Evolutionary conservation across 2,797 vertebrate species (phyloP), one percentile per base, ranked within the genome.

Genomic region (Poeciliopsis infans): DNA sequence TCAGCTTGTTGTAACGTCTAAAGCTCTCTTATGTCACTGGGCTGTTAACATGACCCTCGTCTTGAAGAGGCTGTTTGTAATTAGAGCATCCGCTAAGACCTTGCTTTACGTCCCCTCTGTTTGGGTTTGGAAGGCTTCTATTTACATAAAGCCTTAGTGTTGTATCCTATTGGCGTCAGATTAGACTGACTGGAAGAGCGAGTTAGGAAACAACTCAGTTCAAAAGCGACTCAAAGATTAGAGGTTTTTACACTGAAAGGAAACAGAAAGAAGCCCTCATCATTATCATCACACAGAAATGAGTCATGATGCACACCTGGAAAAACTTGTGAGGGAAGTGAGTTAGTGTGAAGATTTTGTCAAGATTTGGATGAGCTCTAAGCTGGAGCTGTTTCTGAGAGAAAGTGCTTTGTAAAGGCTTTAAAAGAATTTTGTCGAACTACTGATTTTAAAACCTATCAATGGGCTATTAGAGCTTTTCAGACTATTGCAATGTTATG

Each of bases 51-150:
- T 74, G 74, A 87, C 51, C 77, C 73, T 36, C 53, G 25, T 81
- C n/a, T 68, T 2, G 5, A 79, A 79, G 68, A 45, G 69, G 28
- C 55, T 82, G 51, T 87, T 83, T 28, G 85, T 83, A 82, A 81
- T 76, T 78, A 79, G 51, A 81, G 68, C 45, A 23, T 49, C 47
- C 66, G 46, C 41, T 5, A 0, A 66, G 72, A 43, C 49, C 80
- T 92, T 81, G 78, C 76, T n/a, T 82, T 84, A 91, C 64, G 70
- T 84, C 88, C 86, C 57, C 7, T 57, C 75, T 94, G 91, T 94
- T 94, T 93, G 83, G 88, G 76, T 91, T 91, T 20, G 18, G 69
- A 66, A 81, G 51, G 12, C 74, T 84, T 85, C 80, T 93, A 88
- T 94, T 94, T 94, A 94, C 85, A 76, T 0, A 2, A 84, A 75